These are phyloP conservation scores for Tautogolabrus adspersus DNA, from an alignment of 2,113 vertebrate species.

Conservation along the genomic window DNA sequence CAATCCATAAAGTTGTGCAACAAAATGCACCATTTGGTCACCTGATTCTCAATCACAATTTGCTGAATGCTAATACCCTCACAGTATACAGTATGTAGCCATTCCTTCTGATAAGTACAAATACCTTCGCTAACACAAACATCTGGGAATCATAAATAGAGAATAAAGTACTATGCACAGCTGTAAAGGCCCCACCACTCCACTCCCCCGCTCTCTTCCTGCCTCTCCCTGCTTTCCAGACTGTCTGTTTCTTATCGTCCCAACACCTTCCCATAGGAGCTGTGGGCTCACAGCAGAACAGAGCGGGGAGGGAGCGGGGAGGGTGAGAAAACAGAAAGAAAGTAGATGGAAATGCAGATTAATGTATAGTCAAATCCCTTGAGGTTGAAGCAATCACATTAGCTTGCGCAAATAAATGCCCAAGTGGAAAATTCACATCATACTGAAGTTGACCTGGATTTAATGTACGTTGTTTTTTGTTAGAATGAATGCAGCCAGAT, in stretches of 20 bases:
- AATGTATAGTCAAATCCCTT: constrained; percentile 37
- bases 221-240: constrained; percentile 66
- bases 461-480: constrained; percentile 20
- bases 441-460: neutral
- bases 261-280: constrained; percentile 77
- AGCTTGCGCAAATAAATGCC: constrained; percentile 30
- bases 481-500: constrained; percentile 6
- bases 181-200: constrained; percentile 52
- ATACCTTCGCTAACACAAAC: constrained; percentile 52
- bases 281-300: constrained; percentile 40
- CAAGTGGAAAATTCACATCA: constrained; percentile 40
- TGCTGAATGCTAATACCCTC: neutral
- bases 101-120: neutral
- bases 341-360: constrained; percentile 39
- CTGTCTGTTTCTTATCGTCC: constrained; percentile 75
- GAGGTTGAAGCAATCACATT: constrained; percentile 16
- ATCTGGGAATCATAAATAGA: constrained; percentile 70
- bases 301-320: constrained; percentile 10
- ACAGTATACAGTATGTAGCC: too few species aligned
- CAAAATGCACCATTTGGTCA: constrained; percentile 23
- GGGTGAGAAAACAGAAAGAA: constrained; percentile 45
- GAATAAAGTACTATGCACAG: constrained; percentile 52
- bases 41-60: neutral
- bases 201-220: constrained; percentile 54
- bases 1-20: neutral